phyloP scores from a whole-genome alignment of 1,140 invertebrate genomes.

The Euborellia annulipes region DNA sequence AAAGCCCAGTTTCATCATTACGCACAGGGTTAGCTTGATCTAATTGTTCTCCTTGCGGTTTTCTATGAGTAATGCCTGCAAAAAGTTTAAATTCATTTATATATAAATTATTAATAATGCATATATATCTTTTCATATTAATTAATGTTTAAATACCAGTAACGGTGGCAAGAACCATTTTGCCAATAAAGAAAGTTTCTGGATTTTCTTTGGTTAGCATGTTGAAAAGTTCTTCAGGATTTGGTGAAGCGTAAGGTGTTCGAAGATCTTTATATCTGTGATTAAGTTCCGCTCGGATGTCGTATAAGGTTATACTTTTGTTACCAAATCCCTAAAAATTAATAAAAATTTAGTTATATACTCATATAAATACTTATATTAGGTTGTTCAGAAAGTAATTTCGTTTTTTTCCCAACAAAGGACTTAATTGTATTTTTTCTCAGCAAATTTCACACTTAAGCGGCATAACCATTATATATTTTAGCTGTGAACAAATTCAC shows the following conservation, averaged over 20 bases:
- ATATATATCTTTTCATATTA: neutral
- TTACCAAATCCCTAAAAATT: conserved; percentile 70
- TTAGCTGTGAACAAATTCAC: too few species aligned
- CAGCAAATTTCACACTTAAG: too few species aligned
- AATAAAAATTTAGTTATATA: neutral
- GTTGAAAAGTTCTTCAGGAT: conserved; percentile 79
- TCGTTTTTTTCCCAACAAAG: too few species aligned
- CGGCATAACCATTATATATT: too few species aligned
- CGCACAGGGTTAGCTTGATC: conserved; percentile 90
- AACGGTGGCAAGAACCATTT: conserved; percentile 63
- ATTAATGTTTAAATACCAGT: conserved; percentile 27
- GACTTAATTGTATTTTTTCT: too few species aligned
- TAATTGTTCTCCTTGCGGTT: conserved; percentile 81
- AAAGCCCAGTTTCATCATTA: conserved; percentile 84
- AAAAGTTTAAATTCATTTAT: conserved; percentile 6
- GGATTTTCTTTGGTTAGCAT: conserved; percentile 93
- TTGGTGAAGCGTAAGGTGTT: conserved; percentile 58
- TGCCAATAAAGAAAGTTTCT: conserved; percentile 87
- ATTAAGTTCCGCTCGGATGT: conserved; percentile 91
- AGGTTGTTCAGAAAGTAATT: too few species aligned
- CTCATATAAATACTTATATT: neutral
- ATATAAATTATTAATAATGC: neutral
- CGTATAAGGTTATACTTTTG: conserved; percentile 93
- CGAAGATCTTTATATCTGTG: conserved; percentile 90
- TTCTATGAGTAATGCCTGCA: conserved; percentile 58